phyloP scores from a whole-genome alignment of 2,888 invertebrate species.

The Arenicola marina region DNA sequence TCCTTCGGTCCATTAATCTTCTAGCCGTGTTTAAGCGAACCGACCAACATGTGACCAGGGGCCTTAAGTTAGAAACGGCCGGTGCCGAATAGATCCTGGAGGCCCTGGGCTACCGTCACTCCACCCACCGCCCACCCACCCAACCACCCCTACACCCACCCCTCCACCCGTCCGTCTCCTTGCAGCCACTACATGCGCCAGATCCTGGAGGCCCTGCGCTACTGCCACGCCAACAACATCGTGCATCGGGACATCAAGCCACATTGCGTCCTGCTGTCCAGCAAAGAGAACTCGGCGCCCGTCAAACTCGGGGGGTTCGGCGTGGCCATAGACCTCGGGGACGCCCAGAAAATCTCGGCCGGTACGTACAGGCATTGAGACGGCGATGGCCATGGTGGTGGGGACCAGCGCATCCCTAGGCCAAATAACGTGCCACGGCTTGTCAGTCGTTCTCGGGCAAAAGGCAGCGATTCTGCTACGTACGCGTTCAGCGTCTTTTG shows the following conservation, averaged over 20 bases:
- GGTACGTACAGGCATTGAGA: slow-evolving; percentile 46
- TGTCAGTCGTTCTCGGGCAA: too few relatives aligned
- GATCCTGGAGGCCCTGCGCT: slow-evolving; percentile 92
- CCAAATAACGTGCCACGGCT: too few relatives aligned
- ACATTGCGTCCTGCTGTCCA: slow-evolving; percentile 93
- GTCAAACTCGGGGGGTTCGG: slow-evolving; percentile 98
- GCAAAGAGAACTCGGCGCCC: slow-evolving; percentile 96
- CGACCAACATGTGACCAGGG: too few relatives aligned
- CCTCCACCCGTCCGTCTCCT: neutral
- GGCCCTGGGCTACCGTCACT: too few relatives aligned
- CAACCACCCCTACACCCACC: neutral
- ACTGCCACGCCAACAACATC: slow-evolving; percentile 93
- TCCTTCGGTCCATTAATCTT: too few relatives aligned
- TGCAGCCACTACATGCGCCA: slow-evolving; percentile 92
- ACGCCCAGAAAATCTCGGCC: slow-evolving; percentile 52
- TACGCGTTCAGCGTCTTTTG: too few relatives aligned
- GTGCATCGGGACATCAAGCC: slow-evolving; percentile 97
- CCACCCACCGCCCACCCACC: neutral
- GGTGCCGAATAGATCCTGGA: too few relatives aligned
- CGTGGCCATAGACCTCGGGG: slow-evolving; percentile 78
- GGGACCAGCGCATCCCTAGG: too few relatives aligned
- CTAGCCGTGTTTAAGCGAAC: too few relatives aligned
- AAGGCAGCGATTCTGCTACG: too few relatives aligned
- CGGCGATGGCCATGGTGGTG: too few relatives aligned
- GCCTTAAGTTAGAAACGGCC: too few relatives aligned